Evolutionary conservation across 1,140 invertebrate species (phyloP).

Genomic region (Pinna nobilis): DNA sequence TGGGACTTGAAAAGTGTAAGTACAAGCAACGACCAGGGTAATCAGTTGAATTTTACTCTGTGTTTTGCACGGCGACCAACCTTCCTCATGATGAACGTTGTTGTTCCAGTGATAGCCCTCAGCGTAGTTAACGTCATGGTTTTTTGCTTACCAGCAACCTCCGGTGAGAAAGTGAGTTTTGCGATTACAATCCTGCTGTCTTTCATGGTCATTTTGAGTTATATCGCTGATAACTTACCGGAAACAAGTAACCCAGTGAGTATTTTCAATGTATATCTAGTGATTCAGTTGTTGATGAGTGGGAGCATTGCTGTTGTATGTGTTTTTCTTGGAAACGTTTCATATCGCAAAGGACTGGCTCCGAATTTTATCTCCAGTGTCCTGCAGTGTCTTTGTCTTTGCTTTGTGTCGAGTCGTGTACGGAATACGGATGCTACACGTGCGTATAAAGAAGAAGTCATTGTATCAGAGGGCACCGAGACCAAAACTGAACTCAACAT

Average conservation of each 20-base stretch:
- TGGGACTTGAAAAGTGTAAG: background rate
- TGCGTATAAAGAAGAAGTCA: too few species aligned
- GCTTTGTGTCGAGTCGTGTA: too few species aligned
- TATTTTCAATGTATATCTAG: background rate
- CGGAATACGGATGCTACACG: too few species aligned
- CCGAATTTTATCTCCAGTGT: too few species aligned
- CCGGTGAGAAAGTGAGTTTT: slow-evolving; percentile 22
- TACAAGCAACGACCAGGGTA: background rate
- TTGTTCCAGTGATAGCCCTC: slow-evolving; percentile 2
- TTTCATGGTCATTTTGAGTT: slow-evolving; percentile 12
- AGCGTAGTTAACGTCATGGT: slow-evolving; percentile 23
- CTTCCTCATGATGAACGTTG: slow-evolving; percentile 15
- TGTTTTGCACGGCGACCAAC: background rate
- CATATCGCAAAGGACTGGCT: too few species aligned
- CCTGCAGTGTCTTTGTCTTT: too few species aligned
- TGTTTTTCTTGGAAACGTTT: too few species aligned
- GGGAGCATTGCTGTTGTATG: too few species aligned
- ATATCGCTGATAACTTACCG: slow-evolving; percentile 4
- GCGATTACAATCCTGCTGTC: slow-evolving; percentile 23
- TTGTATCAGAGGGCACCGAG: too few species aligned
- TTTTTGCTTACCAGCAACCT: slow-evolving; percentile 15
- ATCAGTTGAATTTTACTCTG: background rate
- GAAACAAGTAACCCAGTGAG: slow-evolving; percentile 3
- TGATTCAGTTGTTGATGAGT: too few species aligned
- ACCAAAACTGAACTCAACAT: too few species aligned